Conservation (phyloP, 2,888 invertebrate species). For the Empis livida region DNA sequence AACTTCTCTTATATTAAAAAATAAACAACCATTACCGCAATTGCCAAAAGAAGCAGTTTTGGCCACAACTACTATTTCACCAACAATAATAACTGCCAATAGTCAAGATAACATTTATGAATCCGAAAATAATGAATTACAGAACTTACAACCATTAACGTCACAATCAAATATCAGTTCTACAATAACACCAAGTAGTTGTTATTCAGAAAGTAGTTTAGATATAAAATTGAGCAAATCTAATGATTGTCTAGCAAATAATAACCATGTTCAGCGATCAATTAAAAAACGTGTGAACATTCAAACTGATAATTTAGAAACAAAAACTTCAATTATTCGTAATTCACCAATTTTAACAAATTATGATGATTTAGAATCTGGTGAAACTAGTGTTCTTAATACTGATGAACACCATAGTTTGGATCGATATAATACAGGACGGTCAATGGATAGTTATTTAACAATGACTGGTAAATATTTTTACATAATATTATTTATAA, state of each 20-base stretch:
- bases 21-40: conserved; percentile 36
- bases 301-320: conserved; percentile 37
- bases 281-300: conserved; percentile 50
- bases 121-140: conserved; percentile 30
- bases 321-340: conserved; percentile 26
- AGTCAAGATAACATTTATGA: conserved; percentile 40
- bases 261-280: conserved; percentile 38
- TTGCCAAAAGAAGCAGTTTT: conserved; percentile 21
- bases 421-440: conserved; percentile 42
- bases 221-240: conserved; percentile 33
- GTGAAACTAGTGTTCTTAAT: conserved; percentile 32
- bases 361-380: conserved; percentile 34
- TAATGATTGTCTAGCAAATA: conserved; percentile 37
- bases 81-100: conserved; percentile 15
- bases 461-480: conserved; percentile 42
- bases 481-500: background rate
- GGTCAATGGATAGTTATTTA: conserved; percentile 45
- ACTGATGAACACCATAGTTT: conserved; percentile 34
- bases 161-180: conserved; percentile 16
- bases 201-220: conserved; percentile 31
- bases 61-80: conserved; percentile 11
- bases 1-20: conserved; percentile 34
- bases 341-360: conserved; percentile 27
- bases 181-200: conserved; percentile 34
- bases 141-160: conserved; percentile 19